Evolutionary conservation across 2,888 invertebrate genomes (phyloP).

Genomic region (Agapetus fuscipes): DNA sequence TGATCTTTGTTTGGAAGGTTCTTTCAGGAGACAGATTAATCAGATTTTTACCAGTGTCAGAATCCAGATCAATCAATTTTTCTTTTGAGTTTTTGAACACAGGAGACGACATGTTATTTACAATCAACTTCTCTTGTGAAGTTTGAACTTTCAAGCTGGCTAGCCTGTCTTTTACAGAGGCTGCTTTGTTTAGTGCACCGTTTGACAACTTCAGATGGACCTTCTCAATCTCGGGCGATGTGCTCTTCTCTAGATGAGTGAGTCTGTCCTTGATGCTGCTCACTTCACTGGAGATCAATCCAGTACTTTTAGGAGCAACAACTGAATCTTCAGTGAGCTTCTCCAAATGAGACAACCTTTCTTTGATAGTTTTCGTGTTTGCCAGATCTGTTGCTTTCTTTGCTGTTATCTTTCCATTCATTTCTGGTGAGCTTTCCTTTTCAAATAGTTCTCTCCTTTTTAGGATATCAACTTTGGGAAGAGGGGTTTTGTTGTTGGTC

Average conservation of each 20-base stretch:
- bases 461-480: constrained; percentile 73
- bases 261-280: constrained; percentile 54
- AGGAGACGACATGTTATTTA: constrained; percentile 10
- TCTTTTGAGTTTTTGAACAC: constrained; percentile 32
- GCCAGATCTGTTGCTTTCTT: constrained; percentile 52
- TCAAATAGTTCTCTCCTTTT: constrained; percentile 79
- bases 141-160: constrained; percentile 27
- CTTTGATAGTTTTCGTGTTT: constrained; percentile 61
- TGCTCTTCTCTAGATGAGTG: constrained; percentile 47
- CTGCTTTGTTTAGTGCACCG: constrained; percentile 35
- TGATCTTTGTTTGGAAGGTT: constrained; percentile 24
- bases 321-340: constrained; percentile 49
- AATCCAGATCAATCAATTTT: constrained; percentile 42
- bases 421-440: constrained; percentile 49
- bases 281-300: constrained; percentile 47
- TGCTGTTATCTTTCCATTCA: constrained; percentile 31
- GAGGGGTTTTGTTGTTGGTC: constrained; percentile 46
- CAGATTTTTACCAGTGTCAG: constrained; percentile 39
- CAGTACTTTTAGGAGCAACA: constrained; percentile 36
- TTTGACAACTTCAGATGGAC: constrained; percentile 34
- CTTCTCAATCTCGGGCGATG: constrained; percentile 39
- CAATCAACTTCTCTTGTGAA: constrained; percentile 14
- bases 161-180: constrained; percentile 41
- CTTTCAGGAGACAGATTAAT: constrained; percentile 10
- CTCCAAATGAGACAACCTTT: constrained; percentile 59